Base-by-base conservation (phyloP, 2,888 invertebrate genomes). In the Petrolisthes manimaculis region DNA sequence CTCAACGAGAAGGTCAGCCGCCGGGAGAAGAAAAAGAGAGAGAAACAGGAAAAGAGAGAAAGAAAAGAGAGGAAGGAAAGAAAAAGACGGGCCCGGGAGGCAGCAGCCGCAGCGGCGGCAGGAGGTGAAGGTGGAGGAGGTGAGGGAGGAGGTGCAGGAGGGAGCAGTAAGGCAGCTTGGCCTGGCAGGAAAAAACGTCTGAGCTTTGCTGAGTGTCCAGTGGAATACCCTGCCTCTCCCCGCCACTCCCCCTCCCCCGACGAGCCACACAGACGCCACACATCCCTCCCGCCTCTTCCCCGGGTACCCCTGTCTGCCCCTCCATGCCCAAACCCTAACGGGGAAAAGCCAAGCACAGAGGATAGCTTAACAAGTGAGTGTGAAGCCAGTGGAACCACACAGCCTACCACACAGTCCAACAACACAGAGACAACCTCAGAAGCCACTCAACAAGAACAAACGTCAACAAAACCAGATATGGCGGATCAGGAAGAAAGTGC, bases 1-100 rank as follows among this genome's bases (percentile, higher is more conserved):
- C 74, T 91, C 37, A 91, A 91, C 83, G 91, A 91, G 24, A 91
- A 91, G 67, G 83, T 91, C 37, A 88, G 81, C n/a, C 86, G 84
- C 24, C 86, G 86, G 69, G 89, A 89, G 61, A 87, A 83, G 69
- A 90, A 89, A 80, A 89, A 86, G 77, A 85, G 86, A 71, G 84
- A 81, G 61, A 87, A 78, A 79, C 83, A 80, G 81, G 85, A 84
- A 55, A 90, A 84, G 89, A 89, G 55, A 83, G 84, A 56, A 86
- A 88, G 83, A 87, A 84, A 69, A 75, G 86, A 85, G 84, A 79
- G 55, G 71, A 78, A 84, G 84, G 85, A 88, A 83, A 82, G 74
- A 88, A 86, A 86, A 84, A 5, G 79, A 55, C 18, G 55, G 55
- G 79, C 54, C 4, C 55, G 55, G 78, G 53, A 78, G 14, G 78